Evolutionary conservation across 2,888 invertebrate species (phyloP).

Genomic region (Actias luna): DNA sequence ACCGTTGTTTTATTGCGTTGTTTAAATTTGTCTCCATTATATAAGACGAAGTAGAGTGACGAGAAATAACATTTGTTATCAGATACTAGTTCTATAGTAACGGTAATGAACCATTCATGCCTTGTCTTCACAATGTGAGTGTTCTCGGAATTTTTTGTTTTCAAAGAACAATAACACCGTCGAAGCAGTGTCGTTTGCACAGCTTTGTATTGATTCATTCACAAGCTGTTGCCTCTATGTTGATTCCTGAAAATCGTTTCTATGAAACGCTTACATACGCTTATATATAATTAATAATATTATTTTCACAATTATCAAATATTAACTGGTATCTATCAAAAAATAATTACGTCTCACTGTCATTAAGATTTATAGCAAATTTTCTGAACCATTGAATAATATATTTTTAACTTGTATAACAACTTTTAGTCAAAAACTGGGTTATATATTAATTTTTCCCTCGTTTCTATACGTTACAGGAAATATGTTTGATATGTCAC

Average conservation of each 20-base stretch:
- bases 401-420: too few relatives aligned
- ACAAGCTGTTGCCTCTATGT: neutral
- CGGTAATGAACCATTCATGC: neutral
- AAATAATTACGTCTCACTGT: too few relatives aligned
- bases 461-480: too few relatives aligned
- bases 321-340: too few relatives aligned
- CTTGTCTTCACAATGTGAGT: conserved; percentile 9
- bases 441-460: too few relatives aligned
- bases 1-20: neutral
- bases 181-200: conserved; percentile 10
- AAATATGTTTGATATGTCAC: too few relatives aligned
- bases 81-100: conserved; percentile 2
- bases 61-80: neutral
- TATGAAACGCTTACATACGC: neutral
- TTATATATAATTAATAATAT: neutral
- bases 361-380: too few relatives aligned
- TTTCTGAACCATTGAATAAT: too few relatives aligned
- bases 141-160: conserved; percentile 13
- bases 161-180: conserved; percentile 10
- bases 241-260: conserved; percentile 1
- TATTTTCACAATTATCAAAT: too few relatives aligned
- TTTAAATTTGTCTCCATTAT: too few relatives aligned
- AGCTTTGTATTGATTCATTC: conserved; percentile 14
- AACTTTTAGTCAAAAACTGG: too few relatives aligned
- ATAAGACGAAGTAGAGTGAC: neutral